Percentiles rank a stretch among this genome's conserved stretches.
Evolutionary conservation across 2,797 vertebrate genomes (phyloP).

Genomic region (Gastrophryne carolinensis): DNA sequence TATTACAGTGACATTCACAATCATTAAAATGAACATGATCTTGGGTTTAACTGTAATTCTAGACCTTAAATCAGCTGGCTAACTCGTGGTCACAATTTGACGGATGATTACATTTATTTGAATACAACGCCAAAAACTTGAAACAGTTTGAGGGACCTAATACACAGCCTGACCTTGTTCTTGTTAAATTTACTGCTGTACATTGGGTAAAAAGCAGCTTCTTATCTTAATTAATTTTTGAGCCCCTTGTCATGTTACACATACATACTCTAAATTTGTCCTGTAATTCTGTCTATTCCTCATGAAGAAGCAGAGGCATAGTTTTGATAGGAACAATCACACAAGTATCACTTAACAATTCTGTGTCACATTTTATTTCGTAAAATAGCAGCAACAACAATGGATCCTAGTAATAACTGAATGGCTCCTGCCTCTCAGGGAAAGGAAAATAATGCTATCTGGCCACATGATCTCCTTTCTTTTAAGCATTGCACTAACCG

Average conservation of each 20-base stretch:
- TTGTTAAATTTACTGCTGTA: conserved; percentile 7
- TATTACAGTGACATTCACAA: neutral
- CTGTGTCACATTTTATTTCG: conserved; percentile 78
- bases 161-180: conserved; percentile 23
- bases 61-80: conserved; percentile 5
- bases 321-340: conserved; percentile 78
- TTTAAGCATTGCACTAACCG: conserved; percentile 79
- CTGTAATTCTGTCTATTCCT: conserved; percentile 69
- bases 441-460: conserved; percentile 79
- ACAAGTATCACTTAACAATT: conserved; percentile 90
- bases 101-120: conserved; percentile 27
- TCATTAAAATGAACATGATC: neutral
- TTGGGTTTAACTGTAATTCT: neutral
- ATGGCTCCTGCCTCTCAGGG: conserved; percentile 75
- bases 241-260: conserved; percentile 26
- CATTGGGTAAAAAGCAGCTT: neutral
- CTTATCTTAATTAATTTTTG: neutral
- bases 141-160: conserved; percentile 16
- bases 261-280: conserved; percentile 59
- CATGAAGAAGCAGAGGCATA: conserved; percentile 56
- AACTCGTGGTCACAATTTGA: conserved; percentile 35
- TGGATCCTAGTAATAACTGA: conserved; percentile 84
- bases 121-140: conserved; percentile 25
- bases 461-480: conserved; percentile 84
- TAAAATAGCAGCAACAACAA: conserved; percentile 79